These are phyloP conservation scores for Asarcornis scutulata DNA, from an alignment of 2,113 vertebrate species.

Conservation along the genomic window DNA sequence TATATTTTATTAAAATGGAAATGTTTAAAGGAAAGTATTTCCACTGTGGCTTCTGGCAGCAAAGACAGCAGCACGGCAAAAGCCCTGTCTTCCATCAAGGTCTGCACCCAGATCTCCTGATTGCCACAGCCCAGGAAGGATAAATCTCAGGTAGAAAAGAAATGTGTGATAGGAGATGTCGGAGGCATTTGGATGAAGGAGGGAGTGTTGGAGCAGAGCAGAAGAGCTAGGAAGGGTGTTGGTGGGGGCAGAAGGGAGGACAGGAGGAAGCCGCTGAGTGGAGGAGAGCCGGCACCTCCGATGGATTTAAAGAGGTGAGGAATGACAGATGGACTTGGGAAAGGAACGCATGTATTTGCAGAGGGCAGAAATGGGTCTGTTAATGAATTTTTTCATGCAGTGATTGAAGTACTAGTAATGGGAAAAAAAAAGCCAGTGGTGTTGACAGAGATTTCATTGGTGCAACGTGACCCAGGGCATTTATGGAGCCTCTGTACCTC, in stretches of 20 bases:
- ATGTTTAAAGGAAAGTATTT: neutral
- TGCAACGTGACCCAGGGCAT: neutral
- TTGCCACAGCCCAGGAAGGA: neutral
- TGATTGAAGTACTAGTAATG: neutral
- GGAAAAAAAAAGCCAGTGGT: neutral
- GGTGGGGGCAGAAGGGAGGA: neutral
- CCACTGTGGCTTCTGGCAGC: neutral
- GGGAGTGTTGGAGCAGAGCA: neutral
- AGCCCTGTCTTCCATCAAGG: neutral
- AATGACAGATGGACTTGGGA: neutral
- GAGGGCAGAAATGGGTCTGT: neutral
- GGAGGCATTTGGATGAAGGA: neutral
- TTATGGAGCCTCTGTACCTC: slow-evolving; percentile 22
- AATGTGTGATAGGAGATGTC: neutral
- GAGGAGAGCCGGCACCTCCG: neutral
- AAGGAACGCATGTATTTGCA: neutral
- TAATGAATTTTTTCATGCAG: slow-evolving; percentile 21
- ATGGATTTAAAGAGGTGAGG: neutral
- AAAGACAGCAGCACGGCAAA: neutral
- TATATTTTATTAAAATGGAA: too few relatives aligned
- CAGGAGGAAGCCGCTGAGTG: neutral
- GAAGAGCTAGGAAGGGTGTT: neutral
- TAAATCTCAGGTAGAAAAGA: neutral
- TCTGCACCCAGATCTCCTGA: neutral
- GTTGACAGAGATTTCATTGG: slow-evolving; percentile 49